Conservation (phyloP, 2,888 invertebrate genomes). For the Cerastis rubricosa region DNA sequence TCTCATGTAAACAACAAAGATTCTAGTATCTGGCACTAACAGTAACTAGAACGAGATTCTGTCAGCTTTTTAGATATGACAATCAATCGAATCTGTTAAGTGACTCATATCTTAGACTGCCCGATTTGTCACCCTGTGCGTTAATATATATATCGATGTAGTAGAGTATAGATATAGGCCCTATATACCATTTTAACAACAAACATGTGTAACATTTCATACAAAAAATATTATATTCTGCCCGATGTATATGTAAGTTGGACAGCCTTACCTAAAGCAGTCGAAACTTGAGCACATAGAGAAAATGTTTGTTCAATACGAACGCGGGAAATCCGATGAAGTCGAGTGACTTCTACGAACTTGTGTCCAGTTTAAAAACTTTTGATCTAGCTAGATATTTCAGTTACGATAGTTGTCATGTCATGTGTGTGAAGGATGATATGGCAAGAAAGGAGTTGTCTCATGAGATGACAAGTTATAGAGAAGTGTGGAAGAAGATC, state of each 20-base stretch:
- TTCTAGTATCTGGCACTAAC: background rate
- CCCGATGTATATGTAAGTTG: background rate
- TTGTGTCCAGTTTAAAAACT: conserved; percentile 12
- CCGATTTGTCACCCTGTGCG: background rate
- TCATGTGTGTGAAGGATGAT: no score
- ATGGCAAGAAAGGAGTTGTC: no score
- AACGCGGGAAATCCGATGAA: conserved; percentile 10
- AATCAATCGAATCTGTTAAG: background rate
- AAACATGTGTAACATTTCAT: background rate
- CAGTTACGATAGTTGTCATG: background rate
- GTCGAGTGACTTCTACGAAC: conserved; percentile 13
- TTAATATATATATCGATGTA: no score
- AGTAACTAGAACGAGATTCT: background rate
- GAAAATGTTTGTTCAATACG: conserved; percentile 31
- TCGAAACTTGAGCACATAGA: conserved; percentile 11
- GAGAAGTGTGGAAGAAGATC: no score
- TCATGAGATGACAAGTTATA: no score
- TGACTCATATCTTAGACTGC: background rate
- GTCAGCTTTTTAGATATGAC: background rate
- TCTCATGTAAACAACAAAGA: background rate
- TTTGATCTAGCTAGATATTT: background rate
- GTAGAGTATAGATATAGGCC: no score
- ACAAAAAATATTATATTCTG: background rate
- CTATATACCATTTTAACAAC: no score
- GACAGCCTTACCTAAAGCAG: conserved; percentile 23